These are phyloP conservation scores for Trichoplusia ni DNA, from an alignment of 1,140 invertebrate species.

Conservation along the genomic window DNA sequence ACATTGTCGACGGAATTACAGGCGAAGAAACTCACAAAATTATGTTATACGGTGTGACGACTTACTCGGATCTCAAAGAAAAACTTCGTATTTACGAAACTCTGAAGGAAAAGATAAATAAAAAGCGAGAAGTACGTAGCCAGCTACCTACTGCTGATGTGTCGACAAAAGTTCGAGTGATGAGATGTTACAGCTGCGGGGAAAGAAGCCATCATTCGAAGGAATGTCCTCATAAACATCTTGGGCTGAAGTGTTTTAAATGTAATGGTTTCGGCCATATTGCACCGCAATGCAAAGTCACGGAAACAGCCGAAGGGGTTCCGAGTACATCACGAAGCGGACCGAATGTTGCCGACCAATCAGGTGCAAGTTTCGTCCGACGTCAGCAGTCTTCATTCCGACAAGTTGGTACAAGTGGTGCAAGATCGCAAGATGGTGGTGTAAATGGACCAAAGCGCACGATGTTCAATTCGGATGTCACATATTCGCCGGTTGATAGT, in stretches of 20 bases:
- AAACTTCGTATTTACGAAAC: slow-evolving; percentile 25
- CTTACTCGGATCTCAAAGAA: slow-evolving; percentile 27
- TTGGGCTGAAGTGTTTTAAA: slow-evolving; percentile 48
- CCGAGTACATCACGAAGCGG: neutral
- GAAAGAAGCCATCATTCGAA: slow-evolving; percentile 37
- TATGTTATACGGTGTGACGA: slow-evolving; percentile 33
- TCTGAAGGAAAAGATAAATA: slow-evolving; percentile 20
- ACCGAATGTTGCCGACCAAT: no score
- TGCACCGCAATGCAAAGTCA: neutral
- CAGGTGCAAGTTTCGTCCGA: no score
- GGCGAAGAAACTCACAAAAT: slow-evolving; percentile 32
- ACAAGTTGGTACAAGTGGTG: no score
- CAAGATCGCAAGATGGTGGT: no score
- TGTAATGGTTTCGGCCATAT: slow-evolving; percentile 41
- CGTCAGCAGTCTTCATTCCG: no score
- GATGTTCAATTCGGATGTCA: no score
- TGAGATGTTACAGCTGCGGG: slow-evolving; percentile 51
- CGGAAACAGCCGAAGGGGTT: neutral
- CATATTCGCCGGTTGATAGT: no score
- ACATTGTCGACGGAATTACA: slow-evolving; percentile 33
- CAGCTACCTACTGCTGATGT: no score
- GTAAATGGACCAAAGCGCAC: no score
- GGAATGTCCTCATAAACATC: slow-evolving; percentile 39
- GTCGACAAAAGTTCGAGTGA: neutral
- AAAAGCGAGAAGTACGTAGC: neutral